Percentiles rank a stretch among this genome's conserved stretches.
These are phyloP conservation scores for Druon quercuslanigerum DNA, from an alignment of 1,140 invertebrate genomes.

Conservation along the genomic window DNA sequence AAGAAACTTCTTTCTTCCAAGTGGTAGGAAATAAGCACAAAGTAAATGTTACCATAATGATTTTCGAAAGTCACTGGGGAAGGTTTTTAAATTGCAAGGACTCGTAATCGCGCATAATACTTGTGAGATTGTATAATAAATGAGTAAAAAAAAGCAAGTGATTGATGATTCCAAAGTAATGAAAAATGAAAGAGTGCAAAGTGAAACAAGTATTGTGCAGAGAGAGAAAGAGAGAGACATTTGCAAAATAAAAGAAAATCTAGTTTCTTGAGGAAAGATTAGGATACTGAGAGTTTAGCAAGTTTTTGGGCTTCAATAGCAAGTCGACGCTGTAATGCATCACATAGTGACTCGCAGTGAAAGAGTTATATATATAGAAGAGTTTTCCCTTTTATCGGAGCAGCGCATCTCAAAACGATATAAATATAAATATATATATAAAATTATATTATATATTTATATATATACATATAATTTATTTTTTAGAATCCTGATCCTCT, in stretches of 20 bases:
- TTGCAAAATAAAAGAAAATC: not conserved
- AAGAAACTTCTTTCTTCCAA: slow-evolving; percentile 33
- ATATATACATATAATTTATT: slow-evolving; percentile 53
- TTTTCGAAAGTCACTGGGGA: not conserved
- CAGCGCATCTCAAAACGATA: slow-evolving; percentile 37
- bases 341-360: slow-evolving; percentile 35
- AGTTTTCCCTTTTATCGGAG: slow-evolving; percentile 28
- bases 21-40: slow-evolving; percentile 38
- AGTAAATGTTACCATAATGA: slow-evolving; percentile 29
- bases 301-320: slow-evolving; percentile 8
- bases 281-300: not conserved
- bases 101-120: slow-evolving; percentile 4
- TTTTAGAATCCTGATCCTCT: slow-evolving; percentile 54
- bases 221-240: too few species aligned
- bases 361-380: slow-evolving; percentile 36
- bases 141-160: too few species aligned
- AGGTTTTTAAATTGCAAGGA: not conserved
- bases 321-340: slow-evolving; percentile 21
- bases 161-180: not conserved
- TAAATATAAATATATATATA: slow-evolving; percentile 48
- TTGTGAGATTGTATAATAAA: not conserved
- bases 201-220: slow-evolving; percentile 5
- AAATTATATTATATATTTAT: too few species aligned
- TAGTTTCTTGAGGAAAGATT: not conserved
- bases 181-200: not conserved